Evolutionary conservation across 2,888 invertebrate species (phyloP).

Genomic region (Ormia ochracea): DNA sequence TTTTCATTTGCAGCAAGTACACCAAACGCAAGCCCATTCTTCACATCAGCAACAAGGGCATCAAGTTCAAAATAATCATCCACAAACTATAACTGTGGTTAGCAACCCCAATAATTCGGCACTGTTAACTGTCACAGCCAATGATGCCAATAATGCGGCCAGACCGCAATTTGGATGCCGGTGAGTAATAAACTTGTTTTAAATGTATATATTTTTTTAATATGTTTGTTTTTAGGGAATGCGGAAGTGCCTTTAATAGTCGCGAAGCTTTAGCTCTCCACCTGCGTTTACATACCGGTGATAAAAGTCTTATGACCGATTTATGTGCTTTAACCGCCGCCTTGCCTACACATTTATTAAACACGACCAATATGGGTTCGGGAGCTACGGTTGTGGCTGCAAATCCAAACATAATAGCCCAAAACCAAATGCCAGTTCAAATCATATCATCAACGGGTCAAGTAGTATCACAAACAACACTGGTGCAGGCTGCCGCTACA

Average conservation of each 20-base stretch:
- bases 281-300: slow-evolving; percentile 87
- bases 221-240: slow-evolving; percentile 77
- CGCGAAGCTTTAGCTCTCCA: slow-evolving; percentile 88
- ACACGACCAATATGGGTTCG: slow-evolving; percentile 74
- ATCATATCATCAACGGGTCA: slow-evolving; percentile 77
- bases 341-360: slow-evolving; percentile 82
- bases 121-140: slow-evolving; percentile 74
- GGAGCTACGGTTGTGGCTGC: slow-evolving; percentile 75
- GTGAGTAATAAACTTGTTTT: slow-evolving; percentile 64
- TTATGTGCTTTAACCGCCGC: slow-evolving; percentile 88
- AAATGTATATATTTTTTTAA: neutral
- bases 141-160: slow-evolving; percentile 73
- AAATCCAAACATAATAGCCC: slow-evolving; percentile 75
- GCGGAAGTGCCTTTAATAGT: slow-evolving; percentile 82
- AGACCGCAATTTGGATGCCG: slow-evolving; percentile 77
- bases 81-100: slow-evolving; percentile 77
- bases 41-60: slow-evolving; percentile 69
- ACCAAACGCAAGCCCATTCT: slow-evolving; percentile 68
- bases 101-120: slow-evolving; percentile 76
- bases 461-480: slow-evolving; percentile 76
- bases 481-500: slow-evolving; percentile 76
- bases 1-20: slow-evolving; percentile 61
- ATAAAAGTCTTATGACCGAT: slow-evolving; percentile 87
- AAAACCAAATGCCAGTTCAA: slow-evolving; percentile 77
- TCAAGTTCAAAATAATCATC: slow-evolving; percentile 72